phyloP scores from a whole-genome alignment of 1,140 invertebrate species.

The Dolichoris vasculosae region DNA sequence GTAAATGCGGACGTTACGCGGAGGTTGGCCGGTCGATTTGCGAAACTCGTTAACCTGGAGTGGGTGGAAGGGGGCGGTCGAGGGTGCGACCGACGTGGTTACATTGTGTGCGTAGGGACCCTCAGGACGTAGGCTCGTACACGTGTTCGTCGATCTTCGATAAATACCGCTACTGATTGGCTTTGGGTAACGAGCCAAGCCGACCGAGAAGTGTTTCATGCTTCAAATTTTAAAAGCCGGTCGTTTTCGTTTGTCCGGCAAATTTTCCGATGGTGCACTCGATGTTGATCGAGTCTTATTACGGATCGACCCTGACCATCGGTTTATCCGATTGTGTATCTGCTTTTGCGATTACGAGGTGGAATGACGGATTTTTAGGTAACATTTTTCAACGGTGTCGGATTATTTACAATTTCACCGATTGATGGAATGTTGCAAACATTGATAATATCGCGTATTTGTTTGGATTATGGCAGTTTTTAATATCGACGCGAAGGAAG shows the following conservation, averaged over 20 bases:
- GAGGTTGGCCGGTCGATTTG: slow-evolving; percentile 17
- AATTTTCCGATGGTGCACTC: background rate
- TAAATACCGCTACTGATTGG: slow-evolving; percentile 11
- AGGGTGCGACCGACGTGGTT: background rate
- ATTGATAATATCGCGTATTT: no score
- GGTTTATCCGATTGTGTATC: no score
- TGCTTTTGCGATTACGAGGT: no score
- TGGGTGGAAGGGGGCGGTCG: background rate
- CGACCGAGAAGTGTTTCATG: background rate
- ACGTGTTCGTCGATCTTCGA: background rate
- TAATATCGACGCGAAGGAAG: no score
- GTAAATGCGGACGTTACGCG: no score
- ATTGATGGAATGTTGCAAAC: no score
- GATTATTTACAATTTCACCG: no score
- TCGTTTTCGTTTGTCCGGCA: background rate
- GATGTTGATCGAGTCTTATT: no score
- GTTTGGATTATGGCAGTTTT: no score
- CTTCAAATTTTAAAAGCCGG: background rate
- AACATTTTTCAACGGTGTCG: no score
- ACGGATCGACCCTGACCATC: no score
- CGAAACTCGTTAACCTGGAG: slow-evolving; percentile 18
- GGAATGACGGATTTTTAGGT: no score
- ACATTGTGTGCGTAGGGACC: background rate
- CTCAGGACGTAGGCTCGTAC: background rate
- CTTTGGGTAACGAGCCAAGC: background rate